Evolutionary conservation across 2,888 invertebrate genomes (phyloP).

Genomic region (Drosophila robusta): DNA sequence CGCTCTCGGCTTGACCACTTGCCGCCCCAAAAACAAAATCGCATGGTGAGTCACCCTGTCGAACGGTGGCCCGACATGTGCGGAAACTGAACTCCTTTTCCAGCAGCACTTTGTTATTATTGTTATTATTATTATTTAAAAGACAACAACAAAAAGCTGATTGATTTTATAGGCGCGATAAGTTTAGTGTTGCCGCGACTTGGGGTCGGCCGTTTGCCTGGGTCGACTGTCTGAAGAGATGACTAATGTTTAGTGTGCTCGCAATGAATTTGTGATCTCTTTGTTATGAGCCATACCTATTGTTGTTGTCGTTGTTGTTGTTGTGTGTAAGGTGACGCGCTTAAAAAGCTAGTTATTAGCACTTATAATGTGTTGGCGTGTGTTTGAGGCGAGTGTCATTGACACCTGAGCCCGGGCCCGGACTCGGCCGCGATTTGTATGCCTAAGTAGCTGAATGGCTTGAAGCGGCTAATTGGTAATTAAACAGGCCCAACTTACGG

Average conservation of each 20-base stretch:
- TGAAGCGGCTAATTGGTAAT: slow-evolving; percentile 19
- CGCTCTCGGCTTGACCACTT: slow-evolving; percentile 60
- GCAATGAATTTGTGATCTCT: slow-evolving; percentile 57
- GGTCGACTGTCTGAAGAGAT: slow-evolving; percentile 43
- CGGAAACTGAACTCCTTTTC: slow-evolving; percentile 72
- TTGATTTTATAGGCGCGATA: slow-evolving; percentile 79
- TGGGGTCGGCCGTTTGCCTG: slow-evolving; percentile 33
- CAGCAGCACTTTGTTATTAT: slow-evolving; percentile 63
- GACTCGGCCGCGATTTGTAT: not conserved
- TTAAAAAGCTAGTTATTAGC: slow-evolving; percentile 64
- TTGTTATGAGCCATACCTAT: slow-evolving; percentile 48
- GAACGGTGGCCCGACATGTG: slow-evolving; percentile 39
- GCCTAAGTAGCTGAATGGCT: slow-evolving; percentile 4
- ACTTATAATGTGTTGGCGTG: slow-evolving; percentile 45
- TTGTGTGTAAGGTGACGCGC: slow-evolving; percentile 37
- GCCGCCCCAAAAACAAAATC: slow-evolving; percentile 52
- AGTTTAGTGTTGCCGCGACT: slow-evolving; percentile 56
- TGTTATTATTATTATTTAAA: slow-evolving; percentile 43
- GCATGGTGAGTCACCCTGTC: slow-evolving; percentile 56
- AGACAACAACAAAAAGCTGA: slow-evolving; percentile 53
- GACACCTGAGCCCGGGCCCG: slow-evolving; percentile 34
- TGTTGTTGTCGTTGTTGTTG: slow-evolving; percentile 25
- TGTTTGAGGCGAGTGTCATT: slow-evolving; percentile 42
- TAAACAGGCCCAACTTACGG: slow-evolving; percentile 16
- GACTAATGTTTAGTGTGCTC: slow-evolving; percentile 63